These are phyloP conservation scores for Cantharis nigra DNA, from an alignment of 2,888 invertebrate species.

Conservation along the genomic window DNA sequence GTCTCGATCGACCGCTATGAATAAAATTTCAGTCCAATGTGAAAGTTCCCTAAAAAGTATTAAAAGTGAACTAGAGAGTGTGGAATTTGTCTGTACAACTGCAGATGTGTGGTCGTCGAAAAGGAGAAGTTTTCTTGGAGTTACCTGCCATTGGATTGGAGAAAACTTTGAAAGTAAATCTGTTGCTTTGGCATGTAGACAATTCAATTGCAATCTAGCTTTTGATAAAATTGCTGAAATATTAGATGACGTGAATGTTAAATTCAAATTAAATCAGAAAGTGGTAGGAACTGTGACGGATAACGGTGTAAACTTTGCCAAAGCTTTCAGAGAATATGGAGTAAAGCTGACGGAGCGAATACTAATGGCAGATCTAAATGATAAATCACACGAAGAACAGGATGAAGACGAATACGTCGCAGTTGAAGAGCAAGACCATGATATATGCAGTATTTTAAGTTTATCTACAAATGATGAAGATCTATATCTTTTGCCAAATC, in stretches of 20 bases:
- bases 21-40: not conserved
- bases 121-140: not conserved
- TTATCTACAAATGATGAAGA: not conserved
- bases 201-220: not conserved
- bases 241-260: not conserved
- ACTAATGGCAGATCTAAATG: not conserved
- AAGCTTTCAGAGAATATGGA: not conserved
- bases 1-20: not conserved
- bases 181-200: not conserved
- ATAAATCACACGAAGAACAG: not conserved
- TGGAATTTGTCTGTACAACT: not conserved
- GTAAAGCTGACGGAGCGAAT: not conserved
- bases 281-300: not conserved
- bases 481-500: not conserved
- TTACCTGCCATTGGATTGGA: not conserved
- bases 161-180: not conserved
- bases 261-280: not conserved
- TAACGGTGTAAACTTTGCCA: not conserved
- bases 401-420: not conserved
- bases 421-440: not conserved
- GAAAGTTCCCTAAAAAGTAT: not conserved
- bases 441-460: not conserved
- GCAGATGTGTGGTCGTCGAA: not conserved
- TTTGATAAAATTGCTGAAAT: not conserved
- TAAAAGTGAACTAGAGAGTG: not conserved